phyloP scores from a whole-genome alignment of 2,888 invertebrate species.

The Bellardia pandia region DNA sequence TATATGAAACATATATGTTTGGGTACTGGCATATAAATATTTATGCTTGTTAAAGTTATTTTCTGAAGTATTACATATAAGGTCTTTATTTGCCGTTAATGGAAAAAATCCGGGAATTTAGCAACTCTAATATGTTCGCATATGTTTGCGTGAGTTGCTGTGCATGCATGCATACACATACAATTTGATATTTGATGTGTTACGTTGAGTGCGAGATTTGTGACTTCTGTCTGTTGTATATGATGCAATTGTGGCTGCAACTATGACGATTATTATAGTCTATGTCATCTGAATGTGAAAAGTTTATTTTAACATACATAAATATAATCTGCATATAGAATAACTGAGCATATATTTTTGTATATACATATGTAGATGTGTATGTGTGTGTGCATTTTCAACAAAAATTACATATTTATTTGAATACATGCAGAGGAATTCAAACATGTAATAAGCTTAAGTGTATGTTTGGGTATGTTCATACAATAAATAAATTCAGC shows the following conservation, averaged over 20 bases:
- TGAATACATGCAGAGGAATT: constrained; percentile 40
- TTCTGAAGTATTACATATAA: no score
- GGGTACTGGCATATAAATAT: no score
- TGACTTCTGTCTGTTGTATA: constrained; percentile 46
- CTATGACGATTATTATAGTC: constrained; percentile 45
- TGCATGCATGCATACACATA: neutral
- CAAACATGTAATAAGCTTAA: constrained; percentile 27
- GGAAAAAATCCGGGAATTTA: no score
- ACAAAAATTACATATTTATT: constrained; percentile 6
- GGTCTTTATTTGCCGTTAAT: no score
- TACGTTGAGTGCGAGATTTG: constrained; percentile 64
- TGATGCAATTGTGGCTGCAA: constrained; percentile 65
- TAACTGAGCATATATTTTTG: constrained; percentile 1
- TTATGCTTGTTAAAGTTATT: no score
- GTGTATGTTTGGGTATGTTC: constrained; percentile 1
- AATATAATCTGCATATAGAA: constrained; percentile 1
- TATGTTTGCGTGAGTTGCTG: no score
- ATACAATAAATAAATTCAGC: constrained; percentile 25
- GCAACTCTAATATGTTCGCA: no score
- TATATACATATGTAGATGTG: neutral
- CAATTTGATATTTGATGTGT: constrained; percentile 50
- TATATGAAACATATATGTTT: no score
- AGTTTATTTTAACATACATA: constrained; percentile 26
- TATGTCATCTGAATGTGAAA: constrained; percentile 39
- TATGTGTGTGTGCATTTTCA: neutral